These are phyloP conservation scores for Piezodorus guildinii DNA, from an alignment of 1,140 invertebrate species.

Conservation along the genomic window DNA sequence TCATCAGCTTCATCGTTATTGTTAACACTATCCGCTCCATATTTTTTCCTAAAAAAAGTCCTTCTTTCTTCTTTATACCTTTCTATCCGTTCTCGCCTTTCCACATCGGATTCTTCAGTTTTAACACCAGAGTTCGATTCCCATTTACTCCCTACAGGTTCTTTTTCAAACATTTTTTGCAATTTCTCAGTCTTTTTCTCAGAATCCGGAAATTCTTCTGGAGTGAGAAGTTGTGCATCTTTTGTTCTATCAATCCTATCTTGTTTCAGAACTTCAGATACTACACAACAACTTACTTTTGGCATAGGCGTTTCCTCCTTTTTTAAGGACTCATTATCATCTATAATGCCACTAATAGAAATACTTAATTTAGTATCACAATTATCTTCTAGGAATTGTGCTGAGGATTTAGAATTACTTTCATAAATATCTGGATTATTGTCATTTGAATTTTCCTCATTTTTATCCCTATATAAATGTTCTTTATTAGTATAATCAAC, in stretches of 20 bases:
- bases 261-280: slow-evolving; percentile 20
- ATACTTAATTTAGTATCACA: slow-evolving; percentile 23
- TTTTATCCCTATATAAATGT: slow-evolving; percentile 21
- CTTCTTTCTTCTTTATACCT: slow-evolving; percentile 83
- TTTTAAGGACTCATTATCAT: not conserved
- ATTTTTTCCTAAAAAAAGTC: slow-evolving; percentile 72
- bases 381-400: slow-evolving; percentile 12
- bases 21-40: slow-evolving; percentile 69
- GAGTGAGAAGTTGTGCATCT: not conserved
- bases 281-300: slow-evolving; percentile 16
- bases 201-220: not conserved
- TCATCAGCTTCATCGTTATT: slow-evolving; percentile 37
- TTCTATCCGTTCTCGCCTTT: slow-evolving; percentile 30
- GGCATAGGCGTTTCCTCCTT: not conserved
- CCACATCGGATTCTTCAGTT: slow-evolving; percentile 34
- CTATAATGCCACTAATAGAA: slow-evolving; percentile 10
- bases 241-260: slow-evolving; percentile 3
- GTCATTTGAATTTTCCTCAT: slow-evolving; percentile 22
- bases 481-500: slow-evolving; percentile 16
- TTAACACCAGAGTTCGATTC: not conserved
- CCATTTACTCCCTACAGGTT: not conserved
- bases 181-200: slow-evolving; percentile 16
- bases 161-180: slow-evolving; percentile 9
- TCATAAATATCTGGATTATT: slow-evolving; percentile 12
- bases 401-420: not conserved